Base-by-base conservation (phyloP, 1,140 invertebrate species). In the Contarinia nasturtii region DNA sequence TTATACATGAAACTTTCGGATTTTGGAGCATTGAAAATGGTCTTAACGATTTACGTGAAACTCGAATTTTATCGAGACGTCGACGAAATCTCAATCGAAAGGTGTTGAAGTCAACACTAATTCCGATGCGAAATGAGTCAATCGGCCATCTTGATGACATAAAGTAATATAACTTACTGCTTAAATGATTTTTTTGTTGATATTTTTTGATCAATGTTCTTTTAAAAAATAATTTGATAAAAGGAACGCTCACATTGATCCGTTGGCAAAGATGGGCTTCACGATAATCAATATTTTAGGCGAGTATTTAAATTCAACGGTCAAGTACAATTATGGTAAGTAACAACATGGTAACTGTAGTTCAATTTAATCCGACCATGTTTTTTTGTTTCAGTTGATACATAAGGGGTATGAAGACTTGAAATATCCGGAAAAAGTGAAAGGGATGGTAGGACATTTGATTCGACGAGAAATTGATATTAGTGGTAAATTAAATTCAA, bases 401-500 rank as follows among this genome's bases (percentile, higher is more conserved):
- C 45, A 17, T 51, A 48, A n/a, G 50, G 50, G 50, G 8, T 65
- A 64, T 50, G 19, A 41, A 3, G 57, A 58, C 49, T 47, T 56
- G 36, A 57, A 58, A 21, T 27, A 27, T 27, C 50, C 57, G 17
- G 56, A 57, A 8, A 33, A 34, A n/a, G 65, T 60, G 60, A 61
- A 54, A 18, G 67, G 67, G 2, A 68, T 68, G 65, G 59, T 70
- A 10, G 53, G 51, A 8, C 38, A 47, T 14, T 15, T 57, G 21
- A 14, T 44, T 10, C 44, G 49, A 12, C 42, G 46, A 15, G 48
- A 51, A 41, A 48, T 50, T 17, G 55, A 57, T 37, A 51, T 57
- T 34, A 53, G 51, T 44, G 54, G 55, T 57, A 43, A 49, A 33
- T 37, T 8, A 17, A 19, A 45, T 18, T 15, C 14, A 45, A 33